phyloP scores from a whole-genome alignment of 2,888 invertebrate species.

The Drosophila robusta region DNA sequence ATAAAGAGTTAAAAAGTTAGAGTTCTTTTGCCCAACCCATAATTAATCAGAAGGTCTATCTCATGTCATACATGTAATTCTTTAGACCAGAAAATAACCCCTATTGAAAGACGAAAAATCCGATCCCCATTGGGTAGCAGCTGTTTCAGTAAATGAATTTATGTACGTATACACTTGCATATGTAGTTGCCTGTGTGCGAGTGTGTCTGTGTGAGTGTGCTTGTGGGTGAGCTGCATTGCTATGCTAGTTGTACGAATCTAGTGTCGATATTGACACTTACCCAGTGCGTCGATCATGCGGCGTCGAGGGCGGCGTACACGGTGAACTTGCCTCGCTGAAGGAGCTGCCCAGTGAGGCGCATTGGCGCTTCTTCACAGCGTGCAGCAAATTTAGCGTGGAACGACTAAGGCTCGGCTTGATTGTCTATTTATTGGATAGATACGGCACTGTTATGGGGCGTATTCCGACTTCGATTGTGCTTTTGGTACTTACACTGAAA shows the following conservation, averaged over 20 bases:
- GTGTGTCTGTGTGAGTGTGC: slow-evolving; percentile 17
- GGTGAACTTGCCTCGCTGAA: slow-evolving; percentile 85
- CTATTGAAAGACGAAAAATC: slow-evolving; percentile 19
- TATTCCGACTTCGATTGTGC: background rate
- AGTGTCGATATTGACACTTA: slow-evolving; percentile 67
- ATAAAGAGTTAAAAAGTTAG: no score
- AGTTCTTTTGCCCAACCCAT: background rate
- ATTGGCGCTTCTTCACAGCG: slow-evolving; percentile 85
- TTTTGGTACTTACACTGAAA: slow-evolving; percentile 87
- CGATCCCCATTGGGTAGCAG: slow-evolving; percentile 30
- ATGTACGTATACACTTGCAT: slow-evolving; percentile 29
- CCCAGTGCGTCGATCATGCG: slow-evolving; percentile 84
- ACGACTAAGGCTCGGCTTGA: slow-evolving; percentile 85
- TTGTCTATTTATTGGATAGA: slow-evolving; percentile 77
- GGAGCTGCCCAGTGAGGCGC: slow-evolving; percentile 84
- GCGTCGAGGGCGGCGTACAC: slow-evolving; percentile 85
- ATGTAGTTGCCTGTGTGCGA: slow-evolving; percentile 32
- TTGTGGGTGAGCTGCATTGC: slow-evolving; percentile 42
- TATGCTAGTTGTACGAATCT: slow-evolving; percentile 23
- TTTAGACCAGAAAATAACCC: slow-evolving; percentile 6
- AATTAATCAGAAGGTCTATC: background rate
- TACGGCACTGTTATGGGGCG: background rate
- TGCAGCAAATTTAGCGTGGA: slow-evolving; percentile 85
- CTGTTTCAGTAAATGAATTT: slow-evolving; percentile 14
- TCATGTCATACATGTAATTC: slow-evolving; percentile 4